These are phyloP conservation scores for Percina caprodes DNA, from an alignment of 2,113 vertebrate genomes.

Conservation along the genomic window DNA sequence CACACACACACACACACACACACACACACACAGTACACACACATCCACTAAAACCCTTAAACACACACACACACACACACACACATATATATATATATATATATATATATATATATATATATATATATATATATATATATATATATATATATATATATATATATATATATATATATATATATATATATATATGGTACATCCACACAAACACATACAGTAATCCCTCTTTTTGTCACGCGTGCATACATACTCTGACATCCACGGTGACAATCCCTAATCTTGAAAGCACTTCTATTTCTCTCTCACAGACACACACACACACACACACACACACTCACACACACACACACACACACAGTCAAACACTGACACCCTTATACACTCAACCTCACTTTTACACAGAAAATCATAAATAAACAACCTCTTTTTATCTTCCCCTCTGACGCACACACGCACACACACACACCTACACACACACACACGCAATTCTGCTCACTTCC, in stretches of 20 bases:
- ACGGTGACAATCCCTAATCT: conserved; percentile 45
- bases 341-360: background rate
- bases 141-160: too few species aligned
- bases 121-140: too few species aligned
- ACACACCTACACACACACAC: background rate
- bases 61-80: conserved; percentile 4
- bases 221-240: conserved; percentile 47
- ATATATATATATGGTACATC: too few species aligned
- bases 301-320: conserved; percentile 6
- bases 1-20: background rate
- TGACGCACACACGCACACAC: conserved; percentile 12
- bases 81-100: conserved; percentile 2
- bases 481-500: background rate
- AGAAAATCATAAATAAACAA: conserved; percentile 48
- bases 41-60: conserved; percentile 6
- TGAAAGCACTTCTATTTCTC: conserved; percentile 30
- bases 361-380: conserved; percentile 22
- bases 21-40: background rate
- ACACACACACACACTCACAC: conserved; percentile 6
- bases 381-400: conserved; percentile 38
- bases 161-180: too few species aligned
- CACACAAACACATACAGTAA: conserved; percentile 45
- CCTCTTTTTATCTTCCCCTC: conserved; percentile 9
- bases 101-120: too few species aligned
- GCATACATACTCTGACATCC: conserved; percentile 21